Evolutionary conservation across 2,797 vertebrate genomes (phyloP).

Genomic region (Peromyscus attwateri): DNA sequence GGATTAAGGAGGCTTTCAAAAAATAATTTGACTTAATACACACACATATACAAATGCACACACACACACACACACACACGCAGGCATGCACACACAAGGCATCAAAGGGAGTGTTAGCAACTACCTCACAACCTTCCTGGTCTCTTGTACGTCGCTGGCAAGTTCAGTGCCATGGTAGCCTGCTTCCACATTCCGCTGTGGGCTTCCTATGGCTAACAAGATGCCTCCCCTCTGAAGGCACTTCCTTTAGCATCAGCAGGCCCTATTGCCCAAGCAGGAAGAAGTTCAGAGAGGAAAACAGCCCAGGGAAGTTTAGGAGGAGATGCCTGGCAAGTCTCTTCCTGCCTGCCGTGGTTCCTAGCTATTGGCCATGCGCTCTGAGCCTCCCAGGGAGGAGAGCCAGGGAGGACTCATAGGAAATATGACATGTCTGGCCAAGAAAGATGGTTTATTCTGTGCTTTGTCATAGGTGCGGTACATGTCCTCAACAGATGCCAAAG

Average conservation of each 20-base stretch:
- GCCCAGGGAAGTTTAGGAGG: not conserved
- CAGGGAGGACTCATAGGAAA: not conserved
- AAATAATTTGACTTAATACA: not conserved
- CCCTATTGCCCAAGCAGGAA: not conserved
- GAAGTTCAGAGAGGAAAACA: conserved; percentile 26
- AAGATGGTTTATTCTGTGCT: not conserved
- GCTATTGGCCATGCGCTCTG: not conserved
- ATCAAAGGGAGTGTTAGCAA: not conserved
- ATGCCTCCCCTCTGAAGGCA: not conserved
- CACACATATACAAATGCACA: not conserved
- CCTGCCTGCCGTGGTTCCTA: conserved; percentile 26
- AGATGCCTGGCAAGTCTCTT: conserved; percentile 55
- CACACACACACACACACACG: not conserved
- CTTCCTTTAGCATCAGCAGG: not conserved
- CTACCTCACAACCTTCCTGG: not conserved
- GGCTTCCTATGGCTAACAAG: not conserved
- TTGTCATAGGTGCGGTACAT: conserved; percentile 89
- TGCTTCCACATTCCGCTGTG: rapidly evolving
- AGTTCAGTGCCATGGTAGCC: not conserved
- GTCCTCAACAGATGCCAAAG: conserved; percentile 95
- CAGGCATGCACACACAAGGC: not conserved
- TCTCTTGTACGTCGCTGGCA: not conserved
- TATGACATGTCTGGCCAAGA: not conserved
- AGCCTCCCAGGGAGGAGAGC: not conserved
- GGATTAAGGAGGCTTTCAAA: conserved; percentile 10